Evolutionary conservation across 35 echinoderm and acorn worm genomes (phyloP).

Genomic region (Ptychodera flava): DNA sequence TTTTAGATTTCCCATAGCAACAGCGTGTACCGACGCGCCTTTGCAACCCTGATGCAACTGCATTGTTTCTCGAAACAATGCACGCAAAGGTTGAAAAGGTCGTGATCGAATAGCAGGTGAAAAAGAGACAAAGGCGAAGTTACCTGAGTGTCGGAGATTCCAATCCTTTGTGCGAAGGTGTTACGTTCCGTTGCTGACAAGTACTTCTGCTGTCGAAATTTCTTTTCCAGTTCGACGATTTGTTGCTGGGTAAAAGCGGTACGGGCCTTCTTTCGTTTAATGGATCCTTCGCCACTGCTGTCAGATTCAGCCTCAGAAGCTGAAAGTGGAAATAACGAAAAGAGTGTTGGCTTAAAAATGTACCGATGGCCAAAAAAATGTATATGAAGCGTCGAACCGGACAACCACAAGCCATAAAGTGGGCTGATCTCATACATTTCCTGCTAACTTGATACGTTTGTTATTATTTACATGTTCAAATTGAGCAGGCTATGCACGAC

Average conservation of each 20-base stretch:
- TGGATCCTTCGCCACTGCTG: not conserved
- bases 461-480: too few species aligned
- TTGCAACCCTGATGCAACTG: too few species aligned
- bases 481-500: too few species aligned
- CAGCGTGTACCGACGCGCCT: not conserved
- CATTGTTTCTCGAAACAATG: too few species aligned
- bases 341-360: too few species aligned
- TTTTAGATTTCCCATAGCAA: not conserved
- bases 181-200: slow-evolving; percentile 17
- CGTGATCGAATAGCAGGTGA: too few species aligned
- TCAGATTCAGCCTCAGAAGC: not conserved
- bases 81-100: too few species aligned
- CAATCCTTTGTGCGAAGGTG: slow-evolving; percentile 12
- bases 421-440: too few species aligned
- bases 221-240: slow-evolving; percentile 15
- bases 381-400: too few species aligned
- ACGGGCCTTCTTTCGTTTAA: slow-evolving; percentile 5
- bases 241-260: slow-evolving; percentile 40
- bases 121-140: not conserved
- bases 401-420: too few species aligned
- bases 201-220: slow-evolving; percentile 27
- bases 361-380: too few species aligned
- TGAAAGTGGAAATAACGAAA: not conserved
- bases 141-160: slow-evolving; percentile 33
- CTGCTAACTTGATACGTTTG: too few species aligned